These are phyloP conservation scores for Eretmochelys imbricata DNA, from an alignment of 2,113 vertebrate species.

Conservation along the genomic window DNA sequence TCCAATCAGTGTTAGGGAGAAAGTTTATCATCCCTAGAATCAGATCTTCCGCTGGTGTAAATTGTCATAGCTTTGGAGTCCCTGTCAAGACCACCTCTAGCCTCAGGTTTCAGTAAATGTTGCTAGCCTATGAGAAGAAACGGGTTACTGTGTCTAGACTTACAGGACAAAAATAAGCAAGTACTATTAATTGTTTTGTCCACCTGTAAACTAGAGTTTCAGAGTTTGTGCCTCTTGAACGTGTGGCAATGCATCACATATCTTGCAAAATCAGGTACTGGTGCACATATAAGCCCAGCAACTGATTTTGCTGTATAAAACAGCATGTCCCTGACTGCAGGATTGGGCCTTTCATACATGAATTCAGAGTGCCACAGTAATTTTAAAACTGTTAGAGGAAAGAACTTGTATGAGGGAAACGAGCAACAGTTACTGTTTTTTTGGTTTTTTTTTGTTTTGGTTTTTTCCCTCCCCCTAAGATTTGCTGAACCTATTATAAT, in stretches of 20 bases:
- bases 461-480: background rate
- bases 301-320: background rate
- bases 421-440: background rate
- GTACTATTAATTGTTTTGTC: background rate
- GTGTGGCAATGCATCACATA: background rate
- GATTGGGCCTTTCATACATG: background rate
- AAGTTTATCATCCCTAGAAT: background rate
- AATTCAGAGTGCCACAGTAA: background rate
- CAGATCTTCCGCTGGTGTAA: background rate
- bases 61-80: background rate
- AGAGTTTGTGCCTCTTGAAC: background rate
- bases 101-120: background rate
- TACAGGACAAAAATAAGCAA: background rate
- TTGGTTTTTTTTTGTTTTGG: background rate
- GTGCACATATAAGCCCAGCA: background rate
- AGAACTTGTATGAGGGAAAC: background rate
- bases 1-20: background rate
- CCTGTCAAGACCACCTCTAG: background rate
- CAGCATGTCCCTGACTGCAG: background rate
- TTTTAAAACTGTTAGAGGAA: background rate
- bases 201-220: background rate
- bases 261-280: background rate
- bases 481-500: background rate
- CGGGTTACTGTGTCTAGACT: background rate
- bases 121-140: too few relatives aligned